Conservation (phyloP, 2,797 vertebrate species). For the Melanogrammus aeglefinus region DNA sequence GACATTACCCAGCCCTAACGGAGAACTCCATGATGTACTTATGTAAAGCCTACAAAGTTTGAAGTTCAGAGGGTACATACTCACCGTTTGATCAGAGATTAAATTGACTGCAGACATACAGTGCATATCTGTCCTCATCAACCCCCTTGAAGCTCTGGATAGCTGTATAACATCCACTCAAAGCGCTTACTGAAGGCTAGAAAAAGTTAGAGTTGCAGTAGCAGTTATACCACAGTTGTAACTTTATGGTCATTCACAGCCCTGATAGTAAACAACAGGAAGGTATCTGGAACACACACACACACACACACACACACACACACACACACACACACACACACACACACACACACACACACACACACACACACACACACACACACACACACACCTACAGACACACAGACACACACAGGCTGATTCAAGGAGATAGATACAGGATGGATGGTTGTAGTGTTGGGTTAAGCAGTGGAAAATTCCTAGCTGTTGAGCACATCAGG, state of each 20-base stretch:
- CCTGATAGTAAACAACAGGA: not conserved
- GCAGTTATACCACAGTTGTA: not conserved
- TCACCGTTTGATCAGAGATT: not conserved
- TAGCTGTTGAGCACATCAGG: not conserved
- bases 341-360: too few relatives aligned
- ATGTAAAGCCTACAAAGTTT: not conserved
- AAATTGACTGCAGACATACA: not conserved
- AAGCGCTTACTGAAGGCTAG: not conserved
- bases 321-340: too few relatives aligned
- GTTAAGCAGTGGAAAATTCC: constrained; percentile 2
- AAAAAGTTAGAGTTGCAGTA: not conserved
- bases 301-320: too few relatives aligned
- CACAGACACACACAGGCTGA: not conserved
- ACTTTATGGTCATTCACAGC: not conserved
- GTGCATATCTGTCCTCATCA: not conserved
- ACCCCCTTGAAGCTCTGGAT: not conserved
- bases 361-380: too few relatives aligned
- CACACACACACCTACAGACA: too few relatives aligned
- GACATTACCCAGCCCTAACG: not conserved
- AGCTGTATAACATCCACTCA: not conserved
- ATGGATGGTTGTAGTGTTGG: not conserved
- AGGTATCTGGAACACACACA: not conserved
- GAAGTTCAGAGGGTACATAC: not conserved
- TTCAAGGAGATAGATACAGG: not conserved
- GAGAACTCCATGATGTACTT: not conserved